Base-by-base conservation (phyloP, 1,140 invertebrate species). In the Gryllus bimaculatus region DNA sequence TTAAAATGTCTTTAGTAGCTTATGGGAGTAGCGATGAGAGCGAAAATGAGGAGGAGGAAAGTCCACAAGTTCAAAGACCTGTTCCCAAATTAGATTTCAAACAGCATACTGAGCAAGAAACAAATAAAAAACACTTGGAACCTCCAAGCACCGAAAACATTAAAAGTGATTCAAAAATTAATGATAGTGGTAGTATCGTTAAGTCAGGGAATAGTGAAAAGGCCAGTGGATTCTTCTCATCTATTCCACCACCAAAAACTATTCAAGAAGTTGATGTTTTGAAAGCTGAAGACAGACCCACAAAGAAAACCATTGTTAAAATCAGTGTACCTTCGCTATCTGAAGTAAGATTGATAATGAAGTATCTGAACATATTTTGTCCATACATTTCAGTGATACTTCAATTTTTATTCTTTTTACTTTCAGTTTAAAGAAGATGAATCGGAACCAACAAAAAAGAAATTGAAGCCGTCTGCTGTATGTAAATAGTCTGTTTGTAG, bases 351-450 rank as follows among this genome's bases (percentile, higher is more conserved):
- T 49, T 10, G 21, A 78, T 66, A 7, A 15, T 18, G 13, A 39
- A 39, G 26, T 2, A 39, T 39, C 1, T 39, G 26, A 75, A 6
- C 21, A 13, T 8, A 75, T 8, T 75, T 21, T 12, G 21, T 15
- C 39, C 47, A 13, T 54, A n/a, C 47, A 54, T 20, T 48, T 39
- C 47, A 75, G 4, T 8, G 20, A n/a, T 48, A n/a, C 12, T 77
- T 77, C 48, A 77, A 20, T n/a, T 21, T 75, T 13, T 8, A 20
- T 18, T 47, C 48, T 8, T 79, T 79, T 39, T 74, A 12, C 76
- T 81, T 84, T n/a, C 75, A 88, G 87, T 87, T 88, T 80, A 84
- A 86, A 81, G 49, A 86, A 4, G 85, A 85, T 12, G 83, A 86
- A n/a, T 84, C 84, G n/a, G 82, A 80, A 73, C 81, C 83, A 54